Conservation (phyloP, 1,140 invertebrate species). For the Formica selysi region DNA sequence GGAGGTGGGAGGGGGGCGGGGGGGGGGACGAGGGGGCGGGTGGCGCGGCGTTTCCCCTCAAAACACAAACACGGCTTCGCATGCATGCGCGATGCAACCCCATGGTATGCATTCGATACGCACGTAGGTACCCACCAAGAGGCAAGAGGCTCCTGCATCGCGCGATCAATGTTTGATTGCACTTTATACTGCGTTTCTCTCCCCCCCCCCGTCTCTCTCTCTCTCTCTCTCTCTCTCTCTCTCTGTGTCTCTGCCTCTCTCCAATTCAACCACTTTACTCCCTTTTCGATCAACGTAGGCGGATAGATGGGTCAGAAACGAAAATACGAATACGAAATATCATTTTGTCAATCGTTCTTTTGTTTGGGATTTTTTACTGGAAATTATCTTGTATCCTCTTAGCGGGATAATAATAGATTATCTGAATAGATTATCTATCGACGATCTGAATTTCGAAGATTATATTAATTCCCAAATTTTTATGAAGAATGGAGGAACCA, state of each 20-base stretch:
- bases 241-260: background rate
- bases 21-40: background rate
- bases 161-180: conserved; percentile 78
- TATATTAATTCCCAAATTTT: background rate
- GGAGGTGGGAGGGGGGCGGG: conserved; percentile 27
- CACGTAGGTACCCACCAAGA: conserved; percentile 75
- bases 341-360: conserved; percentile 7
- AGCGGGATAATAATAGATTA: background rate
- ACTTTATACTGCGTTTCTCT: conserved; percentile 74
- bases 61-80: conserved; percentile 77
- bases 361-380: background rate
- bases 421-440: too few relatives aligned
- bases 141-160: conserved; percentile 76
- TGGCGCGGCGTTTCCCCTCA: conserved; percentile 76
- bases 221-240: background rate
- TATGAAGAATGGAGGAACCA: background rate
- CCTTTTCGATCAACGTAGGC: conserved; percentile 19
- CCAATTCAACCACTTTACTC: conserved; percentile 32
- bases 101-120: conserved; percentile 78
- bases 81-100: conserved; percentile 78
- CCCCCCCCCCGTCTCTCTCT: background rate
- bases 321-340: background rate
- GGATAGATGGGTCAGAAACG: background rate
- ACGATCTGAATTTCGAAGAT: background rate
- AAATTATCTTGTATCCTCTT: background rate